A percentile compares a stretch with the other conserved stretches of the same genome.
These are phyloP conservation scores for Nymphalis io DNA, from an alignment of 1,140 invertebrate genomes.

Conservation along the genomic window DNA sequence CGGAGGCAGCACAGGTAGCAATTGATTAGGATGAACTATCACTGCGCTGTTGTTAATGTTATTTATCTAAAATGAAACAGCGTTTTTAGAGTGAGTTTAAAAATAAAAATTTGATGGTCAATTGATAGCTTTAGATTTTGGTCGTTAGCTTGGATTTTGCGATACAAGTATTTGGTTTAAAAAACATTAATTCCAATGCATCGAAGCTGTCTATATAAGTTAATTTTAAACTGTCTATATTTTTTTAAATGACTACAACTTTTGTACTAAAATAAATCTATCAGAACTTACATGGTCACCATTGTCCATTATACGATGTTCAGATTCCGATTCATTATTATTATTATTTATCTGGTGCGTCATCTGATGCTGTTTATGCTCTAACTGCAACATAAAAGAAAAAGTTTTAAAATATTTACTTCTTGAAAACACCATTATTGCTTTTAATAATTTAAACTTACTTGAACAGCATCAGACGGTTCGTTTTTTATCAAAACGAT, in stretches of 20 bases:
- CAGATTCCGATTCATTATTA: conserved; percentile 60
- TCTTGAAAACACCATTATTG: background rate
- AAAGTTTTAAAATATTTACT: background rate
- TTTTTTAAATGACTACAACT: no score
- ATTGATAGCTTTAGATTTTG: no score
- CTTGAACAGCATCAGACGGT: conserved; percentile 71
- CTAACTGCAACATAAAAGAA: conserved; percentile 49
- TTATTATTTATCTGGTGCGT: conserved; percentile 63
- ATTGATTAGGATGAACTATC: conserved; percentile 87
- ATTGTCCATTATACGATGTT: conserved; percentile 62
- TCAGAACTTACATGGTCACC: conserved; percentile 64
- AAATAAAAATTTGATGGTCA: background rate
- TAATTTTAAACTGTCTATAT: no score
- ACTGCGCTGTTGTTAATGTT: conserved; percentile 80
- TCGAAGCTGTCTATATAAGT: no score
- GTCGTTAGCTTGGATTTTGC: no score
- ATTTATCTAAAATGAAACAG: conserved; percentile 52
- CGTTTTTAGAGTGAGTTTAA: background rate
- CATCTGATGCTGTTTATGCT: conserved; percentile 61
- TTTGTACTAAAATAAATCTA: background rate
- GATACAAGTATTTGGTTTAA: no score
- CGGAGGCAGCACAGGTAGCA: conserved; percentile 85
- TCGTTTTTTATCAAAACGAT: conserved; percentile 79
- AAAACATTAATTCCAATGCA: no score
- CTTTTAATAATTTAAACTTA: conserved; percentile 40